These are phyloP conservation scores for Hydrozoanthus gracilis DNA, from an alignment of 92 coral and sea anemone species.

Conservation along the genomic window DNA sequence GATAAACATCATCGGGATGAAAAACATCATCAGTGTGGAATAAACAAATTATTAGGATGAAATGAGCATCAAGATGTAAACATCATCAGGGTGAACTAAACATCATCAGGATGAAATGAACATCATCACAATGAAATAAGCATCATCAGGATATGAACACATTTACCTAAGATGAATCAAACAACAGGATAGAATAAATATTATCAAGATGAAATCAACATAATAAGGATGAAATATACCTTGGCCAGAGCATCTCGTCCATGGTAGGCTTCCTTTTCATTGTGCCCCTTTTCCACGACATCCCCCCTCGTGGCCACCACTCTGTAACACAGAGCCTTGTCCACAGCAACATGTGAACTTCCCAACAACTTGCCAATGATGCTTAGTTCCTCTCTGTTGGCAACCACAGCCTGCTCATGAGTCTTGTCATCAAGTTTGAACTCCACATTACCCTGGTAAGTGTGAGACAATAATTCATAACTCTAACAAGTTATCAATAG, in stretches of 20 bases:
- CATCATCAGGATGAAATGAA: no score
- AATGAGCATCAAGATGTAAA: no score
- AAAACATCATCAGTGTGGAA: no score
- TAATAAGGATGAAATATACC: slow-evolving; percentile 53
- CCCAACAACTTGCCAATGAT: slow-evolving; percentile 85
- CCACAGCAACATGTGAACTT: slow-evolving; percentile 70
- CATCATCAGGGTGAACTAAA: no score
- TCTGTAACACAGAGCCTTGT: slow-evolving; percentile 89
- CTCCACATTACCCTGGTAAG: slow-evolving; percentile 80
- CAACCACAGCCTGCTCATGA: slow-evolving; percentile 82
- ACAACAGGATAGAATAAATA: not conserved
- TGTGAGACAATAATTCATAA: not conserved
- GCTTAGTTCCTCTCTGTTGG: slow-evolving; percentile 69
- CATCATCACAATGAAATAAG: not conserved
- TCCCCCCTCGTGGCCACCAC: slow-evolving; percentile 93
- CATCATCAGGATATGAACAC: not conserved
- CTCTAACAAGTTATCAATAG: no score
- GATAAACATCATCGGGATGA: no score
- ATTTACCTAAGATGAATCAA: not conserved
- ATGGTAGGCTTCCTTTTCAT: slow-evolving; percentile 85
- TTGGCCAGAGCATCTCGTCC: slow-evolving; percentile 96
- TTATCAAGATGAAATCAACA: not conserved
- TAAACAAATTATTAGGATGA: no score
- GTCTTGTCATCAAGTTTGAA: slow-evolving; percentile 70
- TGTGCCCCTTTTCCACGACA: slow-evolving; percentile 95